A percentile compares a stretch with the other conserved stretches of the same genome.
These are phyloP conservation scores for Silvanus unidentatus DNA, from an alignment of 2,888 invertebrate genomes.

Conservation along the genomic window DNA sequence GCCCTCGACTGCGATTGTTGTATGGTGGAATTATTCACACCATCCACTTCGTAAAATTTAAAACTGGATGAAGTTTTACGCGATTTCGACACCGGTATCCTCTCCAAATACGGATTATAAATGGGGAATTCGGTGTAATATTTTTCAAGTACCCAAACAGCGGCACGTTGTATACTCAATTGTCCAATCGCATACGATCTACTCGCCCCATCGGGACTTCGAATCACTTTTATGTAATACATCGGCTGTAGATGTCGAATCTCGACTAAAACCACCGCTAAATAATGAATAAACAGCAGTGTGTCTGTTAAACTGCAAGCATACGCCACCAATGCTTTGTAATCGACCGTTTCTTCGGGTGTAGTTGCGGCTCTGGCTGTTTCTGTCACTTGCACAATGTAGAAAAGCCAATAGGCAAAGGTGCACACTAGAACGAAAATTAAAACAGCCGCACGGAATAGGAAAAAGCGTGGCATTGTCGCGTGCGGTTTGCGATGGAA, in stretches of 20 bases:
- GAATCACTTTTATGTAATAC: conserved; percentile 83
- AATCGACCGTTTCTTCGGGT: conserved; percentile 74
- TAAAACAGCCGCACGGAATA: conserved; percentile 85
- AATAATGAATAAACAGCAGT: conserved; percentile 88
- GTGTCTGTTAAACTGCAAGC: conserved; percentile 92
- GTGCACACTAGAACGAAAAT: conserved; percentile 84
- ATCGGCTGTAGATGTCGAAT: conserved; percentile 85
- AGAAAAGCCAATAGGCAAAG: conserved; percentile 98
- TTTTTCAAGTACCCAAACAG: conserved; percentile 88
- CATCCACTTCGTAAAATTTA: conserved; percentile 96
- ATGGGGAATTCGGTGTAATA: conserved; percentile 96
- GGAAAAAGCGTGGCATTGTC: conserved; percentile 84
- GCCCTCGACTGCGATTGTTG: conserved; percentile 67
- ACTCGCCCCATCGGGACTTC: conserved; percentile 94
- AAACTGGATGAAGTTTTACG: conserved; percentile 75
- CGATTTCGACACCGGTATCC: conserved; percentile 80
- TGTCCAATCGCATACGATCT: conserved; percentile 83
- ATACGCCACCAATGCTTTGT: conserved; percentile 84
- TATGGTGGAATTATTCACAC: conserved; percentile 57
- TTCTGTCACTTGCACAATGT: conserved; percentile 84
- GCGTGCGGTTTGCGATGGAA: conserved; percentile 80
- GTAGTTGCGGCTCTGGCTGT: conserved; percentile 73
- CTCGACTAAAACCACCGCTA: conserved; percentile 89
- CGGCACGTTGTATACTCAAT: conserved; percentile 90
- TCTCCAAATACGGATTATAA: conserved; percentile 93